Conservation (phyloP, 2,797 vertebrate species). For the Phataginus tricuspis region DNA sequence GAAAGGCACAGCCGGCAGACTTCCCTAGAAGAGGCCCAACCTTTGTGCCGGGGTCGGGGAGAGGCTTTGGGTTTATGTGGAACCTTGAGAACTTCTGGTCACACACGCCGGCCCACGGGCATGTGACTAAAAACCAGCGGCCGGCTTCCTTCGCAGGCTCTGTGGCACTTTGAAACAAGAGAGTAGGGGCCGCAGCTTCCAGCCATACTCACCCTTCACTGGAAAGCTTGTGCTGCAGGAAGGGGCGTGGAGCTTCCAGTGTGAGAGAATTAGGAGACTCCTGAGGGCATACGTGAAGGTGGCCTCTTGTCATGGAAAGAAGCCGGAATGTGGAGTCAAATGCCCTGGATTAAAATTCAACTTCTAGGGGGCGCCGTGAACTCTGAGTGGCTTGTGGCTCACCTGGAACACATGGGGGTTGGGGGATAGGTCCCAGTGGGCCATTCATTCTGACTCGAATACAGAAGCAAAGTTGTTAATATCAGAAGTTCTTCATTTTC, state of each 20-base stretch:
- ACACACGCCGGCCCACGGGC: too few species aligned
- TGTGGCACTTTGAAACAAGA: neutral
- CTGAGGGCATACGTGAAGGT: neutral
- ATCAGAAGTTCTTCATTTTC: neutral
- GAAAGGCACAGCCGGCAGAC: neutral
- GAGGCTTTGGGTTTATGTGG: neutral
- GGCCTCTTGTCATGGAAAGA: neutral
- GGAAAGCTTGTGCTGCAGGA: neutral
- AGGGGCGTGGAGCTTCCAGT: neutral
- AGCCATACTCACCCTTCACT: neutral
- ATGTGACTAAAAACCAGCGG: rapidly evolving
- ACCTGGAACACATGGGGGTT: neutral
- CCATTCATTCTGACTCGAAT: neutral
- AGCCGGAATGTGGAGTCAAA: neutral
- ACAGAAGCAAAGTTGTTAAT: neutral
- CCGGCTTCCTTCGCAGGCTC: neutral
- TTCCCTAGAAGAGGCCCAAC: rapidly evolving
- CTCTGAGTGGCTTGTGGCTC: neutral
- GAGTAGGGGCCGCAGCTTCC: neutral
- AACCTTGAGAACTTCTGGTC: neutral
- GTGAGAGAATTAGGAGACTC: neutral
- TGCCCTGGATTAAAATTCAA: neutral
- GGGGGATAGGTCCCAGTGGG: neutral
- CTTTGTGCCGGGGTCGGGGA: neutral
- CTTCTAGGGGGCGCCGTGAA: neutral